Percentiles rank a stretch among this genome's conserved stretches.
phyloP scores from a whole-genome alignment of 2,797 vertebrate genomes.

The Cynopterus sphinx region DNA sequence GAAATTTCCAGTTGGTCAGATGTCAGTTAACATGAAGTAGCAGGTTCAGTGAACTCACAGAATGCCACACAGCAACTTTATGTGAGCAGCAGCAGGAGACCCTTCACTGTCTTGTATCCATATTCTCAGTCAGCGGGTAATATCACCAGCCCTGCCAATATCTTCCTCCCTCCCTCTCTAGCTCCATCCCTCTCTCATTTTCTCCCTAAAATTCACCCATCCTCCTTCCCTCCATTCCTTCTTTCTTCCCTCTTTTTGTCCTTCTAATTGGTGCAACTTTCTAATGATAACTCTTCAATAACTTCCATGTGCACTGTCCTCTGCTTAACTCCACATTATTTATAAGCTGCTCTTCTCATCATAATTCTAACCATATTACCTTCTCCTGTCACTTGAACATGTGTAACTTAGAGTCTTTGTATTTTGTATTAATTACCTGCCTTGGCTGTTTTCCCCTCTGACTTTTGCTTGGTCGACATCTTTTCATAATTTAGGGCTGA shows the following conservation, averaged over 20 bases:
- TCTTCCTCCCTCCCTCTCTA: background rate
- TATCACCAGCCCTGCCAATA: background rate
- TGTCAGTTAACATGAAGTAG: slow-evolving; percentile 39
- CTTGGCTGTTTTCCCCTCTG: background rate
- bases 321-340: background rate
- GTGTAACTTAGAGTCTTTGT: background rate
- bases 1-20: slow-evolving; percentile 21
- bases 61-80: background rate
- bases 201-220: too few relatives aligned
- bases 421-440: background rate
- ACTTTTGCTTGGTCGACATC: background rate
- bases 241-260: background rate
- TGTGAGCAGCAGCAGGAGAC: background rate
- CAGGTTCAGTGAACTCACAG: slow-evolving; percentile 35
- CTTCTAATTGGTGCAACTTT: background rate
- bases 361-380: background rate
- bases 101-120: background rate
- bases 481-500: background rate
- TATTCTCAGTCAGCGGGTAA: slow-evolving; percentile 1
- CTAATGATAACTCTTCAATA: background rate
- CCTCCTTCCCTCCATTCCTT: too few relatives aligned
- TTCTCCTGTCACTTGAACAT: background rate
- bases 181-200: background rate
- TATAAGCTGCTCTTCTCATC: background rate
- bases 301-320: background rate